Base-by-base conservation (phyloP, 1,140 invertebrate genomes). In the Mya arenaria region DNA sequence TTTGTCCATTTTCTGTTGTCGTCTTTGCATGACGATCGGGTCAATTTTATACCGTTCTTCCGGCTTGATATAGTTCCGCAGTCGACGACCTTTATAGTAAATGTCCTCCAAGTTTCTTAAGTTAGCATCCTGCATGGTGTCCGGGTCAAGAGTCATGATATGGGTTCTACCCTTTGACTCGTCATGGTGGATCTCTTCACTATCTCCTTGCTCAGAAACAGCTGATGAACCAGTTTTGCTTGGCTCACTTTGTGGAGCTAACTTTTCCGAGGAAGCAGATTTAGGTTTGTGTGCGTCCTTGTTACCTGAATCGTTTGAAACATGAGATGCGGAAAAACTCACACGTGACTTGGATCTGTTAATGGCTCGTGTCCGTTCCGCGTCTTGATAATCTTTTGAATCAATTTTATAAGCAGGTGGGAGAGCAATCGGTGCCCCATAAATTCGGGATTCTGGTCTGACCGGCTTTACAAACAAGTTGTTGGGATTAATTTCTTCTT, bases 1-100 rank as follows among this genome's bases (percentile, higher is more conserved):
- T 58, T 68, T 79, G n/a, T 79, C 75, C 75, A 79, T 79, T 56
- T 68, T 68, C 30, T 68, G 56, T 66, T 79, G 75, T 36, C 65
- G 30, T 32, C 62, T 68, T 60, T 69, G 66, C 44, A 79, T 79
- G 5, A 79, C 52, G n/a, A 68, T 58, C 15, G 75, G 75, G 36
- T 79, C 75, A 39, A 79, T 25, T 58, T 68, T 79, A 32, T 79
- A 79, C 15, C 75, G 23, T 55, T 79, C 63, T 58, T 79, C 63
- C 4, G 75, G 75, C 37, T 32, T 52, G 34, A 79, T 79, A 48
- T 79, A 79, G 34, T 79, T 79, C 34, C 36, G 36, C 1, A 79
- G 41, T 55, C 25, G 28, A 30, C 52, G 55, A 13, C 75, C 75
- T 41, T 48, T 52, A 32, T 79, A 79, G 6, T 39, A 3, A 58